Evolutionary conservation across 2,113 vertebrate species (phyloP), one percentile per base, ranked within the genome.

Genomic region (Petrocephalus microphthalmus): DNA sequence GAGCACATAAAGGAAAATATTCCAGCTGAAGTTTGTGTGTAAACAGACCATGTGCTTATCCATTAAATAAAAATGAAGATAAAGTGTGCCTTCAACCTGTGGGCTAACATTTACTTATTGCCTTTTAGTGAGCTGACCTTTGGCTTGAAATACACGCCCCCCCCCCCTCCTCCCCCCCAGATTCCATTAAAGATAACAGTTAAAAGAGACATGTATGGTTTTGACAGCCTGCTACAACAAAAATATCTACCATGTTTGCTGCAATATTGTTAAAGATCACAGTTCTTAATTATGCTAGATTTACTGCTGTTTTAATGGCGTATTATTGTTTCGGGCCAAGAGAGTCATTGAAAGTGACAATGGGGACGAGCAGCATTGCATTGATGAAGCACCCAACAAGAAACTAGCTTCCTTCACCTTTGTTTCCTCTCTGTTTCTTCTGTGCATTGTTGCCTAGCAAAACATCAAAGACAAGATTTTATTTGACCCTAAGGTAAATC

Each of bases 401-500:
- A 17, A 7, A 47, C 7, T 3, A n/a, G 17, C 56, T 33, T 42
- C 33, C 74, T 88, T 57, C 60, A 22, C 52, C 3, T 22, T 42
- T 25, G 13, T 25, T 47, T 64, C 53, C n/a, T 86, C 19, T 67
- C 51, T 17, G 22, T 10, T 78, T 45, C 20, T 42, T 51, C 84
- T n/a, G 51, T 49, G 54, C 56, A 74, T 71, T 89, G 82, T 85
- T 84, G 78, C 60, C 57, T 53, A 20, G 56, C 45, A 52, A 85
- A 85, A 71, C 88, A 71, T 88, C 82, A 88, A 85, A 88, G 45
- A 78, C 25, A 45, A 74, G 84, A 54, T 86, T 78, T 89, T 57
- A 78, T 89, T 85, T 89, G 84, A 89, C 84, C 84, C 88, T 86
- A 84, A 74, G 88, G 84, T 85, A 89, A 53, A 74, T 85, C 49